Conservation (phyloP, 1,140 invertebrate species). For the Nymphalis io region DNA sequence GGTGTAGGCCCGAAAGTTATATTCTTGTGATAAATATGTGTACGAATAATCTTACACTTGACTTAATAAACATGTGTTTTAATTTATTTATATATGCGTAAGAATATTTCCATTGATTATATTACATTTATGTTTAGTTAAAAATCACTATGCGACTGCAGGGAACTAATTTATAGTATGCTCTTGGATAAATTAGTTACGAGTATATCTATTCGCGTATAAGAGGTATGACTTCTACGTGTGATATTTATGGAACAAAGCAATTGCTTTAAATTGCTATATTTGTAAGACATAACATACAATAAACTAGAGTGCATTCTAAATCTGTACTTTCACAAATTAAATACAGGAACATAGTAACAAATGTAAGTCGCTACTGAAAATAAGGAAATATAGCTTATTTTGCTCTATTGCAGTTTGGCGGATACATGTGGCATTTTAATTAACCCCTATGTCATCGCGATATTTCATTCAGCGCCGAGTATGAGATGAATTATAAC, state of each 20-base stretch:
- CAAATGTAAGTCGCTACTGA: background rate
- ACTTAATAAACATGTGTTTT: too few relatives aligned
- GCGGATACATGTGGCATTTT: too few relatives aligned
- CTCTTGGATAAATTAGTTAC: background rate
- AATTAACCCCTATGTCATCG: too few relatives aligned
- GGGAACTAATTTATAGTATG: background rate
- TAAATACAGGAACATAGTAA: background rate
- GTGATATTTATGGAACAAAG: background rate
- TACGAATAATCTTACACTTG: too few relatives aligned
- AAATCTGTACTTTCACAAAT: background rate
- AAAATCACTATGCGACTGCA: background rate
- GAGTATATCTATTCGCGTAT: background rate
- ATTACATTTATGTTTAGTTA: background rate
- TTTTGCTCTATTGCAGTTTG: too few relatives aligned
- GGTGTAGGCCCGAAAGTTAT: background rate
- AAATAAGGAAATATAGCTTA: too few relatives aligned
- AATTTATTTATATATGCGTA: too few relatives aligned
- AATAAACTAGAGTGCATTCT: background rate
- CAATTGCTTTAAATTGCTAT: constrained; percentile 16
- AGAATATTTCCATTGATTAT: background rate
- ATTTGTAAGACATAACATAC: background rate
- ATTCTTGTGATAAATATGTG: background rate
- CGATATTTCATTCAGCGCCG: too few relatives aligned
- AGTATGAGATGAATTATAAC: too few relatives aligned
- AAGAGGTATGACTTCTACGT: background rate